Evolutionary conservation across 2,888 invertebrate species (phyloP).

Genomic region (Coelinius sp.): DNA sequence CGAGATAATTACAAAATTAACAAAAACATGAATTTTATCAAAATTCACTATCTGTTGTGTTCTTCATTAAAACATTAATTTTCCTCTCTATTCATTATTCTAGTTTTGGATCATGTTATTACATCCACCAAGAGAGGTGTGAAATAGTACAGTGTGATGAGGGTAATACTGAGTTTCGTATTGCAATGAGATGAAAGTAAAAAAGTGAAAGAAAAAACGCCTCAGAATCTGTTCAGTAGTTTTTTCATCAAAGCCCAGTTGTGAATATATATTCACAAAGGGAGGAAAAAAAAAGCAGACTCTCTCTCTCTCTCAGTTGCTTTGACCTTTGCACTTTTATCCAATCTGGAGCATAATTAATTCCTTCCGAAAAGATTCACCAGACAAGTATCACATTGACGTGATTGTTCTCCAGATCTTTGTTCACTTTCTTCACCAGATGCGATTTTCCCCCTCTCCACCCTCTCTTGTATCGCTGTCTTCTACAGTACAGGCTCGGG

Average conservation of each 20-base stretch:
- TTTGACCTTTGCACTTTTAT: constrained; percentile 5
- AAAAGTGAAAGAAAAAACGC: not conserved
- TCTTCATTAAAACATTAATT: too few relatives aligned
- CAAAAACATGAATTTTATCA: too few relatives aligned
- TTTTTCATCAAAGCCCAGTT: not conserved
- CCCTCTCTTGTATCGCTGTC: not conserved
- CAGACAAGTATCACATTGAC: constrained; percentile 12
- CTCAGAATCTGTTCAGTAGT: not conserved
- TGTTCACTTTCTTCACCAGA: not conserved
- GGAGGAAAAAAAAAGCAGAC: not conserved
- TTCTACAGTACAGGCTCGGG: too few relatives aligned
- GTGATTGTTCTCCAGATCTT: constrained; percentile 19
- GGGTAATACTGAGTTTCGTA: not conserved
- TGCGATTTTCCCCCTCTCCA: not conserved
- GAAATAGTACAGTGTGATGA: too few relatives aligned
- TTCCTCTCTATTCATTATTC: not conserved
- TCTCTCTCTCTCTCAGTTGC: not conserved
- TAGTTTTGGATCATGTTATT: not conserved
- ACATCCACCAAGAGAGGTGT: not conserved
- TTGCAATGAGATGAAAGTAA: not conserved
- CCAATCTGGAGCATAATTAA: constrained; percentile 6
- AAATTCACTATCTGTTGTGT: too few relatives aligned
- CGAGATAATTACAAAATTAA: too few relatives aligned
- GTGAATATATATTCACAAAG: constrained; percentile 2
- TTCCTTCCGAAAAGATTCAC: constrained; percentile 8